These are phyloP conservation scores for Aethes cnicana DNA, from an alignment of 2,888 invertebrate species.

Conservation along the genomic window DNA sequence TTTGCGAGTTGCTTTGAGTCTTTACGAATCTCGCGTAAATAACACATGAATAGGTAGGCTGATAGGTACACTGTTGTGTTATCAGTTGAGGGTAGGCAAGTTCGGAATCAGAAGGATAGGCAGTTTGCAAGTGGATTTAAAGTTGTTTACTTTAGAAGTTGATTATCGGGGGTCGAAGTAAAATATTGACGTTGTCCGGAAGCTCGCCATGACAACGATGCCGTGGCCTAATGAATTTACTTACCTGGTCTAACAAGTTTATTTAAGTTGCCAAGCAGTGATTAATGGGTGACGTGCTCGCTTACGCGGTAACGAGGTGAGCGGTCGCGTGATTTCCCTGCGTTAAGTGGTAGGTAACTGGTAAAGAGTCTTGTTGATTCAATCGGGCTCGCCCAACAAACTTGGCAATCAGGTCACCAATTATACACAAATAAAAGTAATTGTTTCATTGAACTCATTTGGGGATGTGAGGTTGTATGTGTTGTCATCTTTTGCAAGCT, in stretches of 20 bases:
- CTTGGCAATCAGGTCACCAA: too few relatives aligned
- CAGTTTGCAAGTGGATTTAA: constrained; percentile 32
- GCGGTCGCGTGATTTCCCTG: not conserved
- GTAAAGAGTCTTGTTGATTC: constrained; percentile 2
- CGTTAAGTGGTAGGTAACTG: constrained; percentile 5
- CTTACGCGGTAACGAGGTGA: constrained; percentile 21
- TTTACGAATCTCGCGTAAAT: too few relatives aligned
- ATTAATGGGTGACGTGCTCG: constrained; percentile 30
- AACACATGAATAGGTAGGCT: not conserved
- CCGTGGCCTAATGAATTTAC: constrained; percentile 54
- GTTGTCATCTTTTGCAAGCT: too few relatives aligned
- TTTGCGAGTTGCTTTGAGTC: too few relatives aligned
- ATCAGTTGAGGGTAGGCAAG: too few relatives aligned
- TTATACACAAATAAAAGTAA: too few relatives aligned
- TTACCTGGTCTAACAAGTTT: constrained; percentile 48
- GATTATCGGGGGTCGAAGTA: constrained; percentile 41
- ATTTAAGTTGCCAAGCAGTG: constrained; percentile 31
- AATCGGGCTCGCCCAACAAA: not conserved
- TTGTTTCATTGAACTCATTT: too few relatives aligned
- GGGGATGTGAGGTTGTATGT: too few relatives aligned
- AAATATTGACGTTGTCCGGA: constrained; percentile 58
- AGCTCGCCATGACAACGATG: constrained; percentile 46
- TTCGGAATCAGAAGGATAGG: constrained; percentile 17
- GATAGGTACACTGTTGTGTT: constrained; percentile 17
- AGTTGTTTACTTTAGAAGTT: constrained; percentile 44